Evolutionary conservation across 2,113 vertebrate genomes (phyloP).

Genomic region (Pterocles gutturalis): DNA sequence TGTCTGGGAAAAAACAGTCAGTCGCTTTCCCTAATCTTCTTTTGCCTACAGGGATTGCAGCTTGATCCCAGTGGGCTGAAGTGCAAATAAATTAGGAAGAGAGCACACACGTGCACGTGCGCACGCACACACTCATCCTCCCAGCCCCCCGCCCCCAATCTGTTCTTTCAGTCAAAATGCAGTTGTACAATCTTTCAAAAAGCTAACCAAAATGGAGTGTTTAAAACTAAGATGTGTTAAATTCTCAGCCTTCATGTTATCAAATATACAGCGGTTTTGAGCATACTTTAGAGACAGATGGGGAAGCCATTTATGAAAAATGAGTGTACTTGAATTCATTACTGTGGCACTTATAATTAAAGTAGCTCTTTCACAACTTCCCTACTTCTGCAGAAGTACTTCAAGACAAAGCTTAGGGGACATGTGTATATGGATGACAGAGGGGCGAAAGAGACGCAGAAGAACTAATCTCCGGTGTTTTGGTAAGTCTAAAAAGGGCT

Average conservation of each 20-base stretch:
- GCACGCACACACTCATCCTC: accelerated
- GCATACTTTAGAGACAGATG: constrained; percentile 84
- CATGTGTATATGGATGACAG: not conserved
- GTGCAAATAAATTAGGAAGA: constrained; percentile 82
- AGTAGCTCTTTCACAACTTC: constrained; percentile 78
- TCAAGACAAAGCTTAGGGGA: constrained; percentile 51
- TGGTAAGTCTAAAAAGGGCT: constrained; percentile 58
- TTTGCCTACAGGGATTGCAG: constrained; percentile 78
- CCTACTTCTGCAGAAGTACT: constrained; percentile 54
- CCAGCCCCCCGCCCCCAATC: not conserved
- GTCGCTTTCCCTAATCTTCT: constrained; percentile 75
- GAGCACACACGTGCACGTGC: constrained; percentile 75
- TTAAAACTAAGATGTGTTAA: constrained; percentile 64
- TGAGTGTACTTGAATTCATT: constrained; percentile 83
- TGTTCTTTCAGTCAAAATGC: constrained; percentile 37
- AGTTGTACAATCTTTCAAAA: not conserved
- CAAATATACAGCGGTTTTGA: constrained; percentile 79
- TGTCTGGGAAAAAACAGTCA: constrained; percentile 71
- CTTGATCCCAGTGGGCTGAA: constrained; percentile 75
- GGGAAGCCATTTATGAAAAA: constrained; percentile 82
- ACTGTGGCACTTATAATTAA: constrained; percentile 80
- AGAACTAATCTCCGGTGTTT: constrained; percentile 49
- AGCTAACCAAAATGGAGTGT: constrained; percentile 12
- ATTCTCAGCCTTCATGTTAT: constrained; percentile 78
- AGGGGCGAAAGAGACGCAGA: not conserved